Evolutionary conservation across 2,113 vertebrate genomes (phyloP).

Genomic region (Sterna hirundo): DNA sequence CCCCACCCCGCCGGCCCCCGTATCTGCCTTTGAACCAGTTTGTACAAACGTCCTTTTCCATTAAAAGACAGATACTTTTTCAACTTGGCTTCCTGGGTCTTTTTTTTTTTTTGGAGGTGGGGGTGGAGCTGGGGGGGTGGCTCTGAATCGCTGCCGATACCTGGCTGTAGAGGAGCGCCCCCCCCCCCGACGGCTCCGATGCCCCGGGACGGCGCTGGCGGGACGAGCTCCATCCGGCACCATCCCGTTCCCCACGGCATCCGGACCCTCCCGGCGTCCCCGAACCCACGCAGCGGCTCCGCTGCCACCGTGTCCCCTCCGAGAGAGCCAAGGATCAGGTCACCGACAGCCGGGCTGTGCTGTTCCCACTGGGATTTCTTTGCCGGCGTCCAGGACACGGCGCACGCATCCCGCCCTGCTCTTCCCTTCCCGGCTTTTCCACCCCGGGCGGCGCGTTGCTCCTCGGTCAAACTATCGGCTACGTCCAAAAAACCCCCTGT

Average conservation of each 20-base stretch:
- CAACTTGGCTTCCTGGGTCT: constrained; percentile 46
- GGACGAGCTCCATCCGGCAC: neutral
- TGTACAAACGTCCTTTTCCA: constrained; percentile 53
- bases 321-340: neutral
- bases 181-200: neutral
- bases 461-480: neutral
- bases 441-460: accelerated
- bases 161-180: neutral
- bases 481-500: neutral
- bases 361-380: neutral
- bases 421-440: too few species aligned
- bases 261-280: neutral
- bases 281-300: accelerated
- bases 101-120: neutral
- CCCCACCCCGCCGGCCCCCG: neutral
- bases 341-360: accelerated
- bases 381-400: too few species aligned
- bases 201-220: neutral
- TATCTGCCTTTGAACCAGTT: neutral
- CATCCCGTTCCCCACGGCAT: accelerated
- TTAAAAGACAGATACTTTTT: constrained; percentile 64
- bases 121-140: too few species aligned
- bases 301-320: neutral
- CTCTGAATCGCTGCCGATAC: too few species aligned
- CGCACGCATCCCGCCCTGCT: neutral